Evolutionary conservation across 1,140 invertebrate species (phyloP).

Genomic region (Matsumurasca onukii): DNA sequence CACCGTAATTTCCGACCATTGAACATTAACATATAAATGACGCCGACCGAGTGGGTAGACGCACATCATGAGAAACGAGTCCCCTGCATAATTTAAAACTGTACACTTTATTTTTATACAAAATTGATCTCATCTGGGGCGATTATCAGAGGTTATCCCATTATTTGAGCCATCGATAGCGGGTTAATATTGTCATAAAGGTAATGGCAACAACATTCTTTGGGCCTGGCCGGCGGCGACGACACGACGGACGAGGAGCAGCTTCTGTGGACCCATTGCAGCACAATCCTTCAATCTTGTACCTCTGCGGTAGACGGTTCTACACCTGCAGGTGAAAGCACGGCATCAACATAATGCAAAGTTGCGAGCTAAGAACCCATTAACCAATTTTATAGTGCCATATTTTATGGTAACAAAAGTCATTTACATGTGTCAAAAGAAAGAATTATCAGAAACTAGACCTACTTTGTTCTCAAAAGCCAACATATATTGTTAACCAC

Average conservation of each 20-base stretch:
- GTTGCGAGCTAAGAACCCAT: too few species aligned
- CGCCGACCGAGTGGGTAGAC: neutral
- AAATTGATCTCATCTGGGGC: constrained; percentile 25
- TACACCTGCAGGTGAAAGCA: too few species aligned
- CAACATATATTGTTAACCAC: too few species aligned
- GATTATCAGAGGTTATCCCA: constrained; percentile 18
- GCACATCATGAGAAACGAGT: constrained; percentile 14
- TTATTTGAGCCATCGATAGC: constrained; percentile 19
- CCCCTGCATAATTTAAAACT: constrained; percentile 23
- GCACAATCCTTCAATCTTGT: too few species aligned
- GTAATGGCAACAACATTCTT: constrained; percentile 24
- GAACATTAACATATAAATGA: constrained; percentile 20
- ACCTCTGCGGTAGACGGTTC: too few species aligned
- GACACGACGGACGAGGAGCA: neutral
- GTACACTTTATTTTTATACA: constrained; percentile 26
- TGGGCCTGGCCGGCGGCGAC: neutral
- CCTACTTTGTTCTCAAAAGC: too few species aligned
- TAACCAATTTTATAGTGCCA: too few species aligned
- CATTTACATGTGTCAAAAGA: too few species aligned
- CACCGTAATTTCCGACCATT: constrained; percentile 14
- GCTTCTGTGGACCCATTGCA: neutral
- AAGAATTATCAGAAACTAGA: too few species aligned
- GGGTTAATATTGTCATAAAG: constrained; percentile 26
- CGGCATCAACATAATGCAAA: too few species aligned
- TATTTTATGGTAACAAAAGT: too few species aligned